These are phyloP conservation scores for Ginglymostoma cirratum DNA, from an alignment of 2,113 vertebrate genomes.

Conservation along the genomic window DNA sequence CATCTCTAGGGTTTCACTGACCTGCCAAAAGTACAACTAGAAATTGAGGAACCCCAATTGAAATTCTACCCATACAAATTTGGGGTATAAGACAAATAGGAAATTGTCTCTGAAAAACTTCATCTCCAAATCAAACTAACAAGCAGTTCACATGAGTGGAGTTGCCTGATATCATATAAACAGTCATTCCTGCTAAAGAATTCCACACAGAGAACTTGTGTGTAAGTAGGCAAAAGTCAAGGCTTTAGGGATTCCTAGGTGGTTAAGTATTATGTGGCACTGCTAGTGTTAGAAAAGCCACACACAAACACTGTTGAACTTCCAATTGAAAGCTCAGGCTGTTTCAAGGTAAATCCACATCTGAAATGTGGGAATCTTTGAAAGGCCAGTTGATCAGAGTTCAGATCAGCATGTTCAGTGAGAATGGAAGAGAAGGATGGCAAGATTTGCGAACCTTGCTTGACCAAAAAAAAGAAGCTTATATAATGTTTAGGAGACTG, in stretches of 20 bases:
- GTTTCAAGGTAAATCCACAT: too few species aligned
- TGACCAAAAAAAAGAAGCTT: too few species aligned
- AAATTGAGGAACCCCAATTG: background rate
- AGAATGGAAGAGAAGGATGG: too few species aligned
- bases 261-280: background rate
- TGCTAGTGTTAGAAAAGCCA: background rate
- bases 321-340: background rate
- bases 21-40: background rate
- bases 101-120: background rate
- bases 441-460: too few species aligned
- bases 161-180: background rate
- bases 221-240: background rate
- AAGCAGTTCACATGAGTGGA: background rate
- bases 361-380: too few species aligned
- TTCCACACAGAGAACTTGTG: background rate
- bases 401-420: too few species aligned
- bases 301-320: background rate
- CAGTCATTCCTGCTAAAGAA: background rate
- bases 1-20: background rate
- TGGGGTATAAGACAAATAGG: background rate
- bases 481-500: too few species aligned
- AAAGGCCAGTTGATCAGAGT: too few species aligned
- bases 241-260: background rate
- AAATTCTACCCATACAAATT: background rate
- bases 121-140: background rate